Base-by-base conservation (phyloP, 2,888 invertebrate genomes). In the Eupithecia exiguata region DNA sequence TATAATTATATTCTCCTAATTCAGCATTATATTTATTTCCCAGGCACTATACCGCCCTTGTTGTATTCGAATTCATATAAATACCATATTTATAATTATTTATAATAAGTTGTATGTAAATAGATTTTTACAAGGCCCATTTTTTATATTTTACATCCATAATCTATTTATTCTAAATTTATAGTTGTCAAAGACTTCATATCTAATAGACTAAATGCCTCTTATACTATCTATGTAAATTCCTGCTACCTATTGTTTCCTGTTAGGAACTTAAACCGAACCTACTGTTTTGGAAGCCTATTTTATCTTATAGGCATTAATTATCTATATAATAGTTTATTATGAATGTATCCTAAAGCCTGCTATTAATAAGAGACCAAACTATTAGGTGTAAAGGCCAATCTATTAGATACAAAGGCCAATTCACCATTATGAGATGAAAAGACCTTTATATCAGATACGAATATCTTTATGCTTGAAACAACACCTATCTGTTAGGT, bases 51-150 rank as follows among this genome's bases (percentile, higher is more conserved):
- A 25, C 58, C 58, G 25, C 58, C 25, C n/a, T 10, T 25, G 58
- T 58, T 58, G 5, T 58, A 53, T 53, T 53, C 21, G 53, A 53
- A 53, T 53, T 53, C 14, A 58, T 21, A 53, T 53, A 58, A 25
- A 58, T 58, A 58, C 9, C 21, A 10, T 53, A 53, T 21, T 10
- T 21, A 40, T 40, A 30, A 49, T n/a, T 53, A 53, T 53, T 53
- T 53, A 53, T 6, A 18, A 43, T 43, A n/a, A 46, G 7, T 53
- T 58, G 21, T 58, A 25, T 58, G 58, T 58, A 58, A 58, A 58
- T 58, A 58, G n/a, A 58, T 58, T 58, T 49, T 53, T 58, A 58
- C 58, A 58, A 58, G 58, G 58, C 58, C 58, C 12, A 58, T 58
- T 58, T 58, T 46, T 43, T 16, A 2, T 43, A 46, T 46, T n/a